Conservation (phyloP, 2,113 vertebrate species). For the Deroptyus accipitrinus region DNA sequence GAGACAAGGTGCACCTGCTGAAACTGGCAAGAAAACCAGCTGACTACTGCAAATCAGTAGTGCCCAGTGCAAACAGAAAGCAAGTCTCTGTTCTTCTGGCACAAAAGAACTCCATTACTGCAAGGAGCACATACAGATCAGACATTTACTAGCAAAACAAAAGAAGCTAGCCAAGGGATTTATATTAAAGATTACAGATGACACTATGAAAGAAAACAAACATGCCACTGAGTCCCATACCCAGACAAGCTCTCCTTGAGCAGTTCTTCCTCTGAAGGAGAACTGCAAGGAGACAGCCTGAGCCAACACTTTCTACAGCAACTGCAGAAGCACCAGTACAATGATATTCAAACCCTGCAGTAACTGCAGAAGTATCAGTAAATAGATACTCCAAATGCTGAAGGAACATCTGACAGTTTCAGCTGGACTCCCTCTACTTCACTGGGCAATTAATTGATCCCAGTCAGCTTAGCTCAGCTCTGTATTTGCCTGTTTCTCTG, state of each 20-base stretch:
- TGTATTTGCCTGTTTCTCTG: neutral
- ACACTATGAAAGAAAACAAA: neutral
- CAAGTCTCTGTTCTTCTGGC: slow-evolving; percentile 31
- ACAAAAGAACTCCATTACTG: slow-evolving; percentile 18
- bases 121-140: neutral
- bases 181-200: slow-evolving; percentile 9
- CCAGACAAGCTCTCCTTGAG: neutral
- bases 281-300: slow-evolving; percentile 9
- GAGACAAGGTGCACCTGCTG: slow-evolving; percentile 56
- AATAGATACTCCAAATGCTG: neutral
- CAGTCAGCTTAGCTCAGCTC: neutral
- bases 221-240: neutral
- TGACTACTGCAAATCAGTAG: neutral
- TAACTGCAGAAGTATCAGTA: slow-evolving; percentile 8
- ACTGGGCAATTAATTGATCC: neutral
- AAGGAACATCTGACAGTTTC: neutral
- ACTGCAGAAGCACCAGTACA: slow-evolving; percentile 20
- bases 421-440: neutral
- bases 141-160: slow-evolving; percentile 25
- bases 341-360: neutral
- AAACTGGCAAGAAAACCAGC: slow-evolving; percentile 39
- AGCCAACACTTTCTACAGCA: slow-evolving; percentile 65
- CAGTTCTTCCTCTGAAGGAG: slow-evolving; percentile 28
- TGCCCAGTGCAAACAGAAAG: slow-evolving; percentile 17
- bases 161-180: neutral